Percentiles rank a stretch among this genome's conserved stretches.
These are phyloP conservation scores for Spilogale gracilis DNA, from an alignment of 2,113 vertebrate genomes.

Conservation along the genomic window DNA sequence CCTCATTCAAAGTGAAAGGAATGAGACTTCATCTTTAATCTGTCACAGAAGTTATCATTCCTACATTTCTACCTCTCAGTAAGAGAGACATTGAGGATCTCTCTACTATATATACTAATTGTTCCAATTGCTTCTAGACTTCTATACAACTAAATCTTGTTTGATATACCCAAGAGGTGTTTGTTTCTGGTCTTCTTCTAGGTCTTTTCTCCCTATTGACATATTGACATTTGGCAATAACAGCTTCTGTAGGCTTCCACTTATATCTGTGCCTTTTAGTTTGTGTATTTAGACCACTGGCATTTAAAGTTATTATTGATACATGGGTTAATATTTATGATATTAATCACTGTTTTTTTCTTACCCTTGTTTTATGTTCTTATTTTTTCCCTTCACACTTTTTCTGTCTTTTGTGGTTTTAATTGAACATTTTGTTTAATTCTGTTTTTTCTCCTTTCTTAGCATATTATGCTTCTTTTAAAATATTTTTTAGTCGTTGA, in stretches of 20 bases:
- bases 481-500: neutral
- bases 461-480: neutral
- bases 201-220: neutral
- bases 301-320: neutral
- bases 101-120: neutral
- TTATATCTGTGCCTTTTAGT: neutral
- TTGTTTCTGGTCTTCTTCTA: neutral
- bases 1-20: neutral
- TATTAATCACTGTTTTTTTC: neutral
- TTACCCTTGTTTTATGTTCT: neutral
- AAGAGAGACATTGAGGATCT: neutral
- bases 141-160: neutral
- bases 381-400: neutral
- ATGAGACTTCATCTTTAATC: neutral
- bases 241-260: neutral
- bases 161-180: neutral
- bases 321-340: neutral
- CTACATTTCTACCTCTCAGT: neutral
- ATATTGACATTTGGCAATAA: neutral
- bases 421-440: neutral
- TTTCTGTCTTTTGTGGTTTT: neutral
- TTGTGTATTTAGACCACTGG: neutral
- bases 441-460: neutral
- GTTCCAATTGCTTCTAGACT: neutral
- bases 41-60: neutral